phyloP scores from a whole-genome alignment of 2,888 invertebrate species.

The Phytoseiulus persimilis region DNA sequence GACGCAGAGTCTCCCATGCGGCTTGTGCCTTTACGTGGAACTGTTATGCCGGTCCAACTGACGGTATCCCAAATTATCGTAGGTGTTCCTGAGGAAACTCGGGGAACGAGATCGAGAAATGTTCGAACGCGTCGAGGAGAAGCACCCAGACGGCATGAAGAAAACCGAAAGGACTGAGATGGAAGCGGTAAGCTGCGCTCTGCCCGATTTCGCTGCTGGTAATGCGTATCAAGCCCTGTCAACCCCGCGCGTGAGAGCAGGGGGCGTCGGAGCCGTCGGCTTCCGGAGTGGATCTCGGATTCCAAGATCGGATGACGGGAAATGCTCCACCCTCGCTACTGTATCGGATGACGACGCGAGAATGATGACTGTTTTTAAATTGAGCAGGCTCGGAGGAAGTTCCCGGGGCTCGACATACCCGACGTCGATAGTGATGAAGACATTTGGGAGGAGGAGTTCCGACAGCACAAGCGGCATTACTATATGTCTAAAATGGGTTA shows the following conservation, averaged over 20 bases:
- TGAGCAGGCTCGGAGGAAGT: conserved; percentile 14
- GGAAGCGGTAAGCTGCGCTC: conserved; percentile 57
- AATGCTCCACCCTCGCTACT: no score
- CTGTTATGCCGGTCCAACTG: no score
- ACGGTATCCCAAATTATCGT: no score
- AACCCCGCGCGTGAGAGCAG: no score
- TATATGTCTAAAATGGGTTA: conserved; percentile 82
- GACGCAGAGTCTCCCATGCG: no score
- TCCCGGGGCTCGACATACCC: conserved; percentile 47
- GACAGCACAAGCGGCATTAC: conserved; percentile 76
- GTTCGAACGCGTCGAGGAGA: background rate
- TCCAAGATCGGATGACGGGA: no score
- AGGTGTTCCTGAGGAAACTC: conserved; percentile 24
- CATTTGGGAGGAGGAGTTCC: conserved; percentile 61
- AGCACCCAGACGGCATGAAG: background rate
- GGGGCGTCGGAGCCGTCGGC: no score
- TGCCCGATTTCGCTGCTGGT: no score
- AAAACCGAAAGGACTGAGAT: conserved; percentile 51
- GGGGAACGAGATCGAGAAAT: conserved; percentile 16
- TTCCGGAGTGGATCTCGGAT: no score
- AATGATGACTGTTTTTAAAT: conserved; percentile 52
- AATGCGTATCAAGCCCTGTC: no score
- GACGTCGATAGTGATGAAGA: conserved; percentile 45
- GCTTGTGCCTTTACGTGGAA: no score
- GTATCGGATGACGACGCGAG: conserved; percentile 47